Conservation (phyloP, 2,113 vertebrate species). For the Brachyhypopomus occidentalis region DNA sequence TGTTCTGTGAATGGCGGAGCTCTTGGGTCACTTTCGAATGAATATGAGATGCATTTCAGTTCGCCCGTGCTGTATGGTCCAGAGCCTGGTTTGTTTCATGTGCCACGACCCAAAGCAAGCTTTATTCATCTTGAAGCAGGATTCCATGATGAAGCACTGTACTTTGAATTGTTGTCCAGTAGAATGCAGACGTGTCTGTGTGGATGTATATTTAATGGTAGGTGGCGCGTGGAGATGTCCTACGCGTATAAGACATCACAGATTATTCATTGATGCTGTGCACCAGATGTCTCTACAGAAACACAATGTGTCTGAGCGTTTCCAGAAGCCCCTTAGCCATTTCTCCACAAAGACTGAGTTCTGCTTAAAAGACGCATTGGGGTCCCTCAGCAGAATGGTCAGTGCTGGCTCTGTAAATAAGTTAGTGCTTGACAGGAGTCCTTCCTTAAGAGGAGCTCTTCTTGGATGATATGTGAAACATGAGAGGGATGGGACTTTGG, state of each 20-base stretch:
- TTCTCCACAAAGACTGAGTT: constrained; percentile 47
- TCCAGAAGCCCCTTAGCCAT: constrained; percentile 51
- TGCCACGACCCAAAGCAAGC: constrained; percentile 25
- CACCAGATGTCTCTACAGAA: constrained; percentile 65
- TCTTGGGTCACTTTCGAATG: constrained; percentile 25
- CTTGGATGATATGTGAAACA: constrained; percentile 63
- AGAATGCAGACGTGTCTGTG: constrained; percentile 36
- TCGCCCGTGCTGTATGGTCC: background rate
- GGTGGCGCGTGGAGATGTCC: background rate
- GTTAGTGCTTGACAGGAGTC: constrained; percentile 53
- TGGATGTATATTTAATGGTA: constrained; percentile 65
- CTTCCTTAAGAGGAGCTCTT: constrained; percentile 58
- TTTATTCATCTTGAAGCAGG: constrained; percentile 33
- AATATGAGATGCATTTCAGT: background rate
- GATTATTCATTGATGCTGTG: constrained; percentile 62
- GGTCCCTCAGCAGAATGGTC: constrained; percentile 48
- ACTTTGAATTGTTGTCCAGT: background rate
- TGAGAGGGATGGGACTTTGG: constrained; percentile 47
- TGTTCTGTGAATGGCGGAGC: background rate
- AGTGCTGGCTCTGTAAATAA: constrained; percentile 59
- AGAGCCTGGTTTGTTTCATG: constrained; percentile 8
- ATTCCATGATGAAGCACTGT: constrained; percentile 6
- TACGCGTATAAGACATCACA: constrained; percentile 50
- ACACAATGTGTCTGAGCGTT: constrained; percentile 66
- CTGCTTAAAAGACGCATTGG: constrained; percentile 72